Percentiles rank a stretch among this genome's conserved stretches.
These are phyloP conservation scores for Phalanger gymnotis DNA, from an alignment of 2,797 vertebrate species.

Conservation along the genomic window DNA sequence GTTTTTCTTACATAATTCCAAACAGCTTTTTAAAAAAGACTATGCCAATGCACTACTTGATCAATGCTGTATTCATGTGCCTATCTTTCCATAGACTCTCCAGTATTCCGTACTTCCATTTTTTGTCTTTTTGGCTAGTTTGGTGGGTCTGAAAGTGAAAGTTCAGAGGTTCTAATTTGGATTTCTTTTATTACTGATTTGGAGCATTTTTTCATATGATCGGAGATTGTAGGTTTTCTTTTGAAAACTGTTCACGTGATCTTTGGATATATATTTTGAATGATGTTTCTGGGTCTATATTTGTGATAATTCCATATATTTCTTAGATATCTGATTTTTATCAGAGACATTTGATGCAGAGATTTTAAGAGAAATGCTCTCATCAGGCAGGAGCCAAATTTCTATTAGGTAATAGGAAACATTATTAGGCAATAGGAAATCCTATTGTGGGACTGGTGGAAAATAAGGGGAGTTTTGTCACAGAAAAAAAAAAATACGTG, in stretches of 20 bases:
- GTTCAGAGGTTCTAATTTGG: neutral
- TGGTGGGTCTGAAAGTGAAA: neutral
- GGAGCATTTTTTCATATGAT: neutral
- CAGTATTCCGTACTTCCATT: neutral
- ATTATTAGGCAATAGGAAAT: neutral
- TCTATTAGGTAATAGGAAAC: neutral
- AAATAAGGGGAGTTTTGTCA: neutral
- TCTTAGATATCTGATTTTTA: neutral
- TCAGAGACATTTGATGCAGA: neutral
- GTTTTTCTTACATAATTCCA: neutral
- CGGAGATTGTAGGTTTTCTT: neutral
- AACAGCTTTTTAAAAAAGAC: neutral
- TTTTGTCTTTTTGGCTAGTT: neutral
- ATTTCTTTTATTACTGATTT: neutral
- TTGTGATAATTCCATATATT: neutral
- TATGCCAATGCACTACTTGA: neutral
- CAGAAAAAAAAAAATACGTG: neutral
- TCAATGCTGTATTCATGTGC: neutral
- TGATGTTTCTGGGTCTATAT: neutral
- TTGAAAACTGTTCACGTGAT: neutral
- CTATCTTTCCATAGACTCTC: neutral
- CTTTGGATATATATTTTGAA: neutral
- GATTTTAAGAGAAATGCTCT: neutral
- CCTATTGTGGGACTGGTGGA: neutral
- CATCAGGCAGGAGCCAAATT: neutral